A percentile compares a stretch with the other conserved stretches of the same genome.
These are phyloP conservation scores for Tolmerus cingulatus DNA, from an alignment of 2,888 invertebrate species.

Conservation along the genomic window DNA sequence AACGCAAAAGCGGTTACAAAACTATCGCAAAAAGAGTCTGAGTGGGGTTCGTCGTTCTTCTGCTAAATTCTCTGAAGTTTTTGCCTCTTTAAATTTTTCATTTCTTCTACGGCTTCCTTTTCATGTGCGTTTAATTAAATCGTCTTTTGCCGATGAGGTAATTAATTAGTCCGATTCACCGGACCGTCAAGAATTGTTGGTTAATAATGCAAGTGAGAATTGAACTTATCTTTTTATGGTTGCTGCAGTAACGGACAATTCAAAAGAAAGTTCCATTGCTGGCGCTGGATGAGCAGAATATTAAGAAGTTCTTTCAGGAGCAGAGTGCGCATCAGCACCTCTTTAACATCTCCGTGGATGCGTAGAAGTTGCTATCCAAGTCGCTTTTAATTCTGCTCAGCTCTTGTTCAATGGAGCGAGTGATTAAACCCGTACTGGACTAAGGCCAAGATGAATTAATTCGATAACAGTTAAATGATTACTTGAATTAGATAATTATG, in stretches of 20 bases:
- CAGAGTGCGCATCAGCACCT: background rate
- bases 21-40: background rate
- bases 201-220: background rate
- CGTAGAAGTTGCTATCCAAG: background rate
- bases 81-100: background rate
- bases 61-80: background rate
- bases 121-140: background rate
- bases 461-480: background rate
- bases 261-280: background rate
- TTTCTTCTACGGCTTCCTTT: background rate
- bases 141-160: background rate
- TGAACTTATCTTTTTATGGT: background rate
- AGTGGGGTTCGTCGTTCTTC: background rate
- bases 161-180: background rate
- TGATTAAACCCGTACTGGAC: background rate
- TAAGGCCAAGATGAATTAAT: background rate
- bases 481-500: background rate
- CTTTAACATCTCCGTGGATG: background rate
- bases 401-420: background rate
- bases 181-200: background rate
- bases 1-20: background rate
- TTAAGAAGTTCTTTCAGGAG: background rate
- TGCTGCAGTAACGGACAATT: background rate
- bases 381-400: background rate
- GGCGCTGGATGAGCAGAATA: background rate